Evolutionary conservation across 2,113 vertebrate species (phyloP), one percentile per base, ranked within the genome.

Genomic region (Melanotaenia duboulayi): DNA sequence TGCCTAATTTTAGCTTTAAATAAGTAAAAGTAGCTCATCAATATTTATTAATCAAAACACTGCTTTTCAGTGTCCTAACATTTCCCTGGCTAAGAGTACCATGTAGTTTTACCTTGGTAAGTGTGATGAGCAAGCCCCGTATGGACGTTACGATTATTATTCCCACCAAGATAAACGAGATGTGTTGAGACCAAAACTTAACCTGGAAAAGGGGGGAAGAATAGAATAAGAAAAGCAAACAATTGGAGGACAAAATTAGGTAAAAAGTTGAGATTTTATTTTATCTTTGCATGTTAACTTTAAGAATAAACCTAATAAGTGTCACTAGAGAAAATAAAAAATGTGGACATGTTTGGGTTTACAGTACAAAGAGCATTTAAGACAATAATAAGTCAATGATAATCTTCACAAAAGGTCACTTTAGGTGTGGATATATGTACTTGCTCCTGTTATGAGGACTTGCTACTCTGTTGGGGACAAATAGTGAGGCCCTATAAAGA

Each of bases 111-210:
- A 99, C 98, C 97, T 99, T 99, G 28, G 97, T 99, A 28, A 99
- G 96, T 2, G 98, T 99, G 78, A 99, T 99, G 78, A 99, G 92
- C 54, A 99, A 86, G 23, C 98, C 98, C 85, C 98, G 93, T 74
- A 99, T 99, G 39, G 98, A 99, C 4, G 97, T 99, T 69, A 99
- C 96, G 8, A 99, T 99, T 87, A 99, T 99, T 89, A 99, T 99
- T 86, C 98, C 98, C 68, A 99, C 97, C 60, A 99, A 92, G 81
- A 99, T 99, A 91, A 99, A 99, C 74, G 97, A 98, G 83, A 99
- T 99, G 75, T 99, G 98, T 66, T 99, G 98, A 73, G 98, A 99
- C 97, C 97, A 99, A 92, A 99, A 99, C 91, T 99, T 99, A 1
- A 99, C 97, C 98, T 99, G 90, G 46, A 32, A 52, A 0, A n/a